These are phyloP conservation scores for Gymnodraco acuticeps DNA, from an alignment of 2,797 vertebrate species.

Conservation along the genomic window DNA sequence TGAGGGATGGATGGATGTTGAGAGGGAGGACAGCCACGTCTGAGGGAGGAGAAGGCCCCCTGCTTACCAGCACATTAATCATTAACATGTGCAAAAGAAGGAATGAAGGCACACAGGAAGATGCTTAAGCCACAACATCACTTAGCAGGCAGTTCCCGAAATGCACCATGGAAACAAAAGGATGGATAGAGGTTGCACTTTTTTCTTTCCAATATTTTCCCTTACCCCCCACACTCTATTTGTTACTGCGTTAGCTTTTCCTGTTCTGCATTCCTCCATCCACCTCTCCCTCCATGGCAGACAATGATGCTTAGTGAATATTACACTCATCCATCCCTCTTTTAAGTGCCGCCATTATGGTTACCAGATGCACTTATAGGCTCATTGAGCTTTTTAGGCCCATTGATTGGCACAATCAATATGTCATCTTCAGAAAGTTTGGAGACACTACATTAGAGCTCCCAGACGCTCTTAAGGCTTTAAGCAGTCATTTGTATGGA, in stretches of 20 bases:
- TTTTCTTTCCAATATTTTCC: constrained; percentile 12
- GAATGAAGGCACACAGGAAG: constrained; percentile 58
- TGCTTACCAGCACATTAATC: constrained; percentile 80
- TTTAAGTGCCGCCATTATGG: constrained; percentile 86
- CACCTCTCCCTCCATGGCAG: constrained; percentile 48
- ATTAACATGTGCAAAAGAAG: constrained; percentile 74
- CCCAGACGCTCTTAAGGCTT: constrained; percentile 74
- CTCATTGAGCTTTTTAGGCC: constrained; percentile 74
- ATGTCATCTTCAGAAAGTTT: constrained; percentile 81
- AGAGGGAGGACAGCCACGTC: constrained; percentile 67
- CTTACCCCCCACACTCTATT: background rate
- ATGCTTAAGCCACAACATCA: constrained; percentile 70
- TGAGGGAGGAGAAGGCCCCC: constrained; percentile 68
- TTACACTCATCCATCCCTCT: constrained; percentile 71
- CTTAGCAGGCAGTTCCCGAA: constrained; percentile 44
- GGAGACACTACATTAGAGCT: constrained; percentile 82
- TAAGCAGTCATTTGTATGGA: constrained; percentile 76
- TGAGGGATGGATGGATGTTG: constrained; percentile 38
- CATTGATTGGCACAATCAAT: constrained; percentile 88
- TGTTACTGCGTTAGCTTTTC: constrained; percentile 12
- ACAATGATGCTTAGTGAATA: constrained; percentile 71
- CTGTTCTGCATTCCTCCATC: constrained; percentile 41
- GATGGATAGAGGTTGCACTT: background rate
- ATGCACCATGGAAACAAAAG: background rate
- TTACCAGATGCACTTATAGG: constrained; percentile 82